Evolutionary conservation across 2,888 invertebrate genomes (phyloP).

Genomic region (Drosophila bunnanda): DNA sequence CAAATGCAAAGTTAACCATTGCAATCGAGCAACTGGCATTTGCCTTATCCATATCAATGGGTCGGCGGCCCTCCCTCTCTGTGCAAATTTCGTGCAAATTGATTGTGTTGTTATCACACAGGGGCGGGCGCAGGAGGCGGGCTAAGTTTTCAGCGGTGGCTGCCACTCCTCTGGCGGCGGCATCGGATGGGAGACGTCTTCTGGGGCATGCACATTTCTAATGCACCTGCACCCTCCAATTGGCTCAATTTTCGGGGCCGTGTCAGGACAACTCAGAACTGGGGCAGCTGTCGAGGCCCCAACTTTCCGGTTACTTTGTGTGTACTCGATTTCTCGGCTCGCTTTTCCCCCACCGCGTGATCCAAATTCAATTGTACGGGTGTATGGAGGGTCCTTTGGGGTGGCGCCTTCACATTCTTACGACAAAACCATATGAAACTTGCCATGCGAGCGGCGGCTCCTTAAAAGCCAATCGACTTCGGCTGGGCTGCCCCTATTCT

Average conservation of each 20-base stretch:
- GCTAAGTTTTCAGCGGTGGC: background rate
- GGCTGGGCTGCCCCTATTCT: slow-evolving; percentile 49
- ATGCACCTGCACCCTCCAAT: slow-evolving; percentile 70
- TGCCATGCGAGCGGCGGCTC: slow-evolving; percentile 72
- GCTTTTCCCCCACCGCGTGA: slow-evolving; percentile 55
- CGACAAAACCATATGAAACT: slow-evolving; percentile 56
- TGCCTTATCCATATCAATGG: slow-evolving; percentile 48
- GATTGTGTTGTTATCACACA: slow-evolving; percentile 78
- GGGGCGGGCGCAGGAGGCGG: slow-evolving; percentile 4
- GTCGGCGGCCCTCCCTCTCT: slow-evolving; percentile 37
- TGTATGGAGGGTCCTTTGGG: slow-evolving; percentile 30
- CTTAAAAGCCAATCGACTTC: slow-evolving; percentile 77
- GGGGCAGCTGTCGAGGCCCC: slow-evolving; percentile 70
- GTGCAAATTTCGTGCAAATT: slow-evolving; percentile 80
- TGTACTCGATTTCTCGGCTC: slow-evolving; percentile 49
- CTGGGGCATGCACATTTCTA: slow-evolving; percentile 65
- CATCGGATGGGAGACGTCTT: slow-evolving; percentile 13
- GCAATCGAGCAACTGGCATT: slow-evolving; percentile 56
- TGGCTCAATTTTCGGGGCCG: slow-evolving; percentile 74
- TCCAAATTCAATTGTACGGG: slow-evolving; percentile 73
- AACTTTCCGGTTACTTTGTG: slow-evolving; percentile 35
- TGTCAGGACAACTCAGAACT: slow-evolving; percentile 72
- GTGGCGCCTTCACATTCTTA: slow-evolving; percentile 55
- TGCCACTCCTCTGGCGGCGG: slow-evolving; percentile 28
- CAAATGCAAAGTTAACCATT: slow-evolving; percentile 72